Conservation (phyloP, 2,888 invertebrate species). For the Andrena minutula region DNA sequence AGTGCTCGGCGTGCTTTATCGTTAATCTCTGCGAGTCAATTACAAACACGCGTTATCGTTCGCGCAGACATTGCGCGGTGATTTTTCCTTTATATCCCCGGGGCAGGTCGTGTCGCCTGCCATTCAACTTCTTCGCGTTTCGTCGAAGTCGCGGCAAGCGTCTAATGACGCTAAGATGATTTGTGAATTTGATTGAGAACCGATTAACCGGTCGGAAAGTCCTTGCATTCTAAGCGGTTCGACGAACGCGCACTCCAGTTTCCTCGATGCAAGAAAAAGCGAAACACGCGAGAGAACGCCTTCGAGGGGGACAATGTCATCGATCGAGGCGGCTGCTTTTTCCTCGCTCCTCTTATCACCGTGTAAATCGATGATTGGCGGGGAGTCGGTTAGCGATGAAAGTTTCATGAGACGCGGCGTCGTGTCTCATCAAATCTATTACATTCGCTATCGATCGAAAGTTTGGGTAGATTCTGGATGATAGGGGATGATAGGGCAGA, state of each 20-base stretch:
- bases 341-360: slow-evolving; percentile 1
- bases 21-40: slow-evolving; percentile 48
- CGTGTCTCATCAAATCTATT: slow-evolving; percentile 7
- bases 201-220: slow-evolving; percentile 10
- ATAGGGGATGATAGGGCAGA: neutral
- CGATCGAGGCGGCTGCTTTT: neutral
- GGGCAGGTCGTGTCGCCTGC: neutral
- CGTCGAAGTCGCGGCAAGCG: neutral
- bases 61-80: slow-evolving; percentile 9
- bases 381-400: slow-evolving; percentile 34
- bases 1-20: slow-evolving; percentile 41
- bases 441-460: neutral
- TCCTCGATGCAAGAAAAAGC: neutral
- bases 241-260: neutral
- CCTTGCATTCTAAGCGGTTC: neutral
- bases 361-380: slow-evolving; percentile 22
- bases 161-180: neutral
- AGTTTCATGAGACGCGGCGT: slow-evolving; percentile 44
- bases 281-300: neutral
- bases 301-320: neutral
- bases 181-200: neutral
- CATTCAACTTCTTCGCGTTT: neutral
- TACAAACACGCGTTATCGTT: slow-evolving; percentile 50
- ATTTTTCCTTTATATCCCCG: slow-evolving; percentile 10
- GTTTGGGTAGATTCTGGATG: neutral